A percentile compares a stretch with the other conserved stretches of the same genome.
Conservation (phyloP, 2,113 vertebrate genomes). For the Ameiurus melas region DNA sequence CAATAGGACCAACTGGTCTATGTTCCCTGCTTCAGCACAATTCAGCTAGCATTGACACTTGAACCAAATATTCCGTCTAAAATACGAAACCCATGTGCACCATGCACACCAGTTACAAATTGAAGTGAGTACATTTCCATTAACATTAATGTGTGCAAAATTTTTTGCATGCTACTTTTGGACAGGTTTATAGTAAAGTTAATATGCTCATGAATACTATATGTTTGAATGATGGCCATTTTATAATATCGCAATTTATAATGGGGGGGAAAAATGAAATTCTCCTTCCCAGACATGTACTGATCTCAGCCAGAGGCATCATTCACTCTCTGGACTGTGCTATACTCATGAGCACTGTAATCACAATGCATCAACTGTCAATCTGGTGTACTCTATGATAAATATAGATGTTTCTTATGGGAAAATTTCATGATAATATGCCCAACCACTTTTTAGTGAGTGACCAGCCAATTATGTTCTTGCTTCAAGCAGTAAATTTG, state of each 20-base stretch:
- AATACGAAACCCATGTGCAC: background rate
- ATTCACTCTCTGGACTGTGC: conserved; percentile 17
- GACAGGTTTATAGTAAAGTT: conserved; percentile 5
- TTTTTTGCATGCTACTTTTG: background rate
- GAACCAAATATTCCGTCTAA: background rate
- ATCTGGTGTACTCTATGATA: conserved; percentile 1
- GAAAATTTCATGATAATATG: conserved; percentile 32
- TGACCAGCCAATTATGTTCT: conserved; percentile 35
- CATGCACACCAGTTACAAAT: background rate
- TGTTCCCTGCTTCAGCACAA: background rate
- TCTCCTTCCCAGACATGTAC: conserved; percentile 9
- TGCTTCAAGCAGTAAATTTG: conserved; percentile 30
- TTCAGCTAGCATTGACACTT: background rate
- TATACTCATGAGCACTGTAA: conserved; percentile 27
- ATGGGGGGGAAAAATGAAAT: background rate
- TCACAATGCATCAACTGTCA: conserved; percentile 37
- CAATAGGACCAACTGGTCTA: background rate
- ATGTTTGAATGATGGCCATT: background rate
- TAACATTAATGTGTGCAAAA: conserved; percentile 14
- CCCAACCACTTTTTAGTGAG: background rate
- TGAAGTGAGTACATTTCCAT: background rate
- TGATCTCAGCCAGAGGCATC: conserved; percentile 31
- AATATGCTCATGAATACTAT: conserved; percentile 17
- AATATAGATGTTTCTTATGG: conserved; percentile 28
- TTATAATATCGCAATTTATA: conserved; percentile 7